Percentiles rank a stretch among this genome's conserved stretches.
These are phyloP conservation scores for Abrostola triplasia DNA, from an alignment of 2,888 invertebrate species.

Conservation along the genomic window DNA sequence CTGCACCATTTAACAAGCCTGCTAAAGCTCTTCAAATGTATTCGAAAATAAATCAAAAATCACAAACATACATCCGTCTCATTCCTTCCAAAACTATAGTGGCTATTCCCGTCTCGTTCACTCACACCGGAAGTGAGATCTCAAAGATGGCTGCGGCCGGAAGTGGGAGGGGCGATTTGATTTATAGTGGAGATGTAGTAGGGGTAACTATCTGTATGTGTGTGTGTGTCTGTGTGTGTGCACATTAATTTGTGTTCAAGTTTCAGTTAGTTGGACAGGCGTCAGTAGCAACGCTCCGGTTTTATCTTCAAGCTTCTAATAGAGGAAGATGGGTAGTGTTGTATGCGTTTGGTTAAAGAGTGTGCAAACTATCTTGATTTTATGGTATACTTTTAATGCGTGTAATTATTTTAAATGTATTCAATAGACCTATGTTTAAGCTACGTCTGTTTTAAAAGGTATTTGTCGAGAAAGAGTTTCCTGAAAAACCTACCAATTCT, in stretches of 20 bases:
- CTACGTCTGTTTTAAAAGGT: no score
- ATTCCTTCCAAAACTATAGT: slow-evolving; percentile 60
- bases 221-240: slow-evolving; percentile 35
- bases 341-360: not conserved
- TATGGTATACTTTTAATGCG: no score
- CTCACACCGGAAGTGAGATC: slow-evolving; percentile 82
- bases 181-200: slow-evolving; percentile 77
- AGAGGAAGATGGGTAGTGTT: slow-evolving; percentile 10
- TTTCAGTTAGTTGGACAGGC: slow-evolving; percentile 37
- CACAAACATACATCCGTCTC: slow-evolving; percentile 59
- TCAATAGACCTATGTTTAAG: no score
- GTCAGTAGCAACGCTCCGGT: slow-evolving; percentile 22
- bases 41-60: slow-evolving; percentile 59
- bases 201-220: slow-evolving; percentile 42
- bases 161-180: slow-evolving; percentile 85
- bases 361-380: no score
- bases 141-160: slow-evolving; percentile 87
- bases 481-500: no score
- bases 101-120: slow-evolving; percentile 58
- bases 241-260: slow-evolving; percentile 53
- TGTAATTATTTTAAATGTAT: no score
- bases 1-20: slow-evolving; percentile 15
- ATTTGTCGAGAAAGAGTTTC: no score
- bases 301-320: slow-evolving; percentile 32
- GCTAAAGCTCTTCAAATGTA: slow-evolving; percentile 35